Evolutionary conservation across 2,888 invertebrate genomes (phyloP), one percentile per base, ranked within the genome.

Genomic region (Drosophila seclusa): DNA sequence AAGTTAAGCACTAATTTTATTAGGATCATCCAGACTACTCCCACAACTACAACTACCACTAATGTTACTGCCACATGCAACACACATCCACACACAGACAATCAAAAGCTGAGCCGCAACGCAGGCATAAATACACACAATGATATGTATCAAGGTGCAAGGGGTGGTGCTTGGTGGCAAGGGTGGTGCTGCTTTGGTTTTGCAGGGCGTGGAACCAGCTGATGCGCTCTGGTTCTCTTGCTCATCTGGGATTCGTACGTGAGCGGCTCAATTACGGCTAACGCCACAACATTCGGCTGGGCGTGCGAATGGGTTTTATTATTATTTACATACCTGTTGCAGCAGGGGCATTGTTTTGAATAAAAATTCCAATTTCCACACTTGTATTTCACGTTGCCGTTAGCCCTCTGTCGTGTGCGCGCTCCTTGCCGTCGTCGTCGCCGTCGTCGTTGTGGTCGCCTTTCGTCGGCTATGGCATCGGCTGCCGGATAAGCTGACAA

Each of bases 241-340:
- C 71, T 75, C 78, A 70, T 63, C 74, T 74, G 57, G 77, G 60
- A 66, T 40, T 66, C 77, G 84, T 86, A 82, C 87, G 84, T 87
- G 89, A 89, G 84, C 77, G 73, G 79, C 84, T 89, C 87, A 89
- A 84, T 75, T 84, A 81, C 84, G 70, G 74, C 73, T 66, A 42
- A 59, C 57, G 48, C 52, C 66, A 36, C 69, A 59, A 67, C 74
- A 64, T 70, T 74, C 69, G 70, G 67, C 80, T 80, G 81, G 72
- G 84, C 79, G 88, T 90, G 86, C 88, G 86, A 91, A 89, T 90
- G 83, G 82, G 86, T 83, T 88, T 87, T 90, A 88, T 91, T 90
- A 82, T 90, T 91, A 91, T 92, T 91, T 91, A 92, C 92, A 91
- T 92, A 92, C 92, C 92, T 92, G 92, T 92, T 92, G 92, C 92